phyloP scores from a whole-genome alignment of 2,888 invertebrate species.

The Andrena flavipes region DNA sequence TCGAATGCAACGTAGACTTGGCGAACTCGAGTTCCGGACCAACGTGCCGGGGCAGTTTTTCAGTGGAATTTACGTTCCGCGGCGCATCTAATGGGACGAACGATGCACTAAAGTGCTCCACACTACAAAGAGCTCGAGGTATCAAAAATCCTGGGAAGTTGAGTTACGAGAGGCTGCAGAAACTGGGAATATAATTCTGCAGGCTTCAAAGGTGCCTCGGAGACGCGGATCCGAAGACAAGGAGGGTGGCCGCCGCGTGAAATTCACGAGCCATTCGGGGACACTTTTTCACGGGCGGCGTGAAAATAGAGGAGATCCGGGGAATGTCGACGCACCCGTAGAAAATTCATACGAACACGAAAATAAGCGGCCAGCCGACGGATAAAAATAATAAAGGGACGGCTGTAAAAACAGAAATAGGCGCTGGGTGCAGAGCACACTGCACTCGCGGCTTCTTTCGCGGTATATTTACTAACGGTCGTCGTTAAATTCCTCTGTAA shows the following conservation, averaged over 20 bases:
- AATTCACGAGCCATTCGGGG: constrained; percentile 26
- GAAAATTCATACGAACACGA: constrained; percentile 76
- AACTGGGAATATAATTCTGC: not conserved
- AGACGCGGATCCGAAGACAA: not conserved
- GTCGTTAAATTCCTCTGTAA: not conserved
- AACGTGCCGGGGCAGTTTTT: not conserved
- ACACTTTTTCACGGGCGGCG: constrained; percentile 48
- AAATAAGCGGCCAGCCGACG: constrained; percentile 69
- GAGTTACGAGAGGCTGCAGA: not conserved
- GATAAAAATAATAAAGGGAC: constrained; percentile 78
- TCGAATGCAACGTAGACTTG: not conserved
- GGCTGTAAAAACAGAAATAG: constrained; percentile 77
- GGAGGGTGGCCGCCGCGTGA: constrained; percentile 23
- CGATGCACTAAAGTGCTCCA: not conserved
- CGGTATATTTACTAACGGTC: constrained; percentile 47
- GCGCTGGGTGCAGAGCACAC: constrained; percentile 15
- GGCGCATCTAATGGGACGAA: not conserved
- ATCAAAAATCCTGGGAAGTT: not conserved
- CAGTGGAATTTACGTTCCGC: not conserved
- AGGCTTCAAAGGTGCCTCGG: constrained; percentile 1
- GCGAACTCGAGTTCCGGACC: not conserved
- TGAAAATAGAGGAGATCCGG: constrained; percentile 57
- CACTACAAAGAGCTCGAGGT: not conserved
- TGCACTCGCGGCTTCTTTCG: constrained; percentile 24
- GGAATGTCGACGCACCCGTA: constrained; percentile 70